Evolutionary conservation across 2,113 vertebrate genomes (phyloP).

Genomic region (Empidonax traillii): DNA sequence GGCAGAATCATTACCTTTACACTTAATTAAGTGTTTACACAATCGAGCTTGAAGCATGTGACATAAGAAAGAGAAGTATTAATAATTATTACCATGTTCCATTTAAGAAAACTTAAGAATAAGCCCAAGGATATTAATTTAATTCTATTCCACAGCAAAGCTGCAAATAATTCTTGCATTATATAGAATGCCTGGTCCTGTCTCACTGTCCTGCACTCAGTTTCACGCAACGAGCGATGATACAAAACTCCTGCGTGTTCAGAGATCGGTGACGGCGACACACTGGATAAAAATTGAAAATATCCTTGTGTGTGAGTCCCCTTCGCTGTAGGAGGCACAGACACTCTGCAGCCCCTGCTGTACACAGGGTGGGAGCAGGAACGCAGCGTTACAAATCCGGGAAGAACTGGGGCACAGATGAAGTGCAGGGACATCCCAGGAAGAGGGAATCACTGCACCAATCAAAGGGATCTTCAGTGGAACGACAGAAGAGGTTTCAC

Average conservation of each 20-base stretch:
- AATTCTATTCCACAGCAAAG: neutral
- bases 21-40: neutral
- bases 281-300: accelerated
- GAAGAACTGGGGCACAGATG: neutral
- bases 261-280: neutral
- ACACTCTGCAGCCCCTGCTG: neutral
- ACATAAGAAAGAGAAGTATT: neutral
- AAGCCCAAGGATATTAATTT: neutral
- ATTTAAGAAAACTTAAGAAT: neutral
- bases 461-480: accelerated
- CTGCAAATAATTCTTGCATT: neutral
- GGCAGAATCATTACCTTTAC: neutral
- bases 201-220: neutral
- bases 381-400: accelerated
- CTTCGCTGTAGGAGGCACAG: neutral
- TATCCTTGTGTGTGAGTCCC: no score
- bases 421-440: accelerated
- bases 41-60: neutral
- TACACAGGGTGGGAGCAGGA: accelerated
- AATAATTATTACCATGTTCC: neutral
- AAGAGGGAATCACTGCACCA: accelerated
- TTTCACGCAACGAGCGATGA: neutral
- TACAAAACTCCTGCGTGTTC: neutral
- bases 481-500: neutral
- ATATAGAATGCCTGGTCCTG: neutral